These are phyloP conservation scores for Limnephilus lunatus DNA, from an alignment of 2,888 invertebrate genomes.

Conservation along the genomic window DNA sequence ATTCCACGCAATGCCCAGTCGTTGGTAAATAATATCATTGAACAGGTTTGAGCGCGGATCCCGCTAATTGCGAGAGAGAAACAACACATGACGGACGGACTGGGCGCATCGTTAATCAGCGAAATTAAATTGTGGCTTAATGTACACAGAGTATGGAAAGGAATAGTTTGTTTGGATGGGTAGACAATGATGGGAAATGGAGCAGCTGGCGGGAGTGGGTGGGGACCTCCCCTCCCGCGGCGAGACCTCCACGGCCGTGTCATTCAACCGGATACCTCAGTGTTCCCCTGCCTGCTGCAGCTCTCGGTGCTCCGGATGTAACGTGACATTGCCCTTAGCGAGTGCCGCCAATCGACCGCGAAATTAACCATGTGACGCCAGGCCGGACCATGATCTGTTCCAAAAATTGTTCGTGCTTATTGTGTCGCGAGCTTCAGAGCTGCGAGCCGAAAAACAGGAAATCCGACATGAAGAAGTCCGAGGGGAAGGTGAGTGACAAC, in stretches of 20 bases:
- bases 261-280: conserved; percentile 56
- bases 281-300: conserved; percentile 52
- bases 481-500: conserved; percentile 74
- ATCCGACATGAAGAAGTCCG: conserved; percentile 70
- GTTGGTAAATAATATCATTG: neutral
- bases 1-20: neutral
- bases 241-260: conserved; percentile 63
- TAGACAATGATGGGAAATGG: conserved; percentile 70
- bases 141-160: conserved; percentile 62
- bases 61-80: neutral
- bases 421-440: conserved; percentile 85
- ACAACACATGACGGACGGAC: conserved; percentile 52
- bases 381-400: conserved; percentile 80
- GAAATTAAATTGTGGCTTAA: conserved; percentile 65
- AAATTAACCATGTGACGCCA: conserved; percentile 55
- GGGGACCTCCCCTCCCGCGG: conserved; percentile 69
- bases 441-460: conserved; percentile 77
- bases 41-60: neutral
- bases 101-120: conserved; percentile 67
- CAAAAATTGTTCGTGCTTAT: conserved; percentile 85
- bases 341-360: conserved; percentile 45
- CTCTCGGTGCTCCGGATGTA: conserved; percentile 62
- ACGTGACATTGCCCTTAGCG: conserved; percentile 42
- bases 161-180: conserved; percentile 69
- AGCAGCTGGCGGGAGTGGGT: conserved; percentile 69